Percentiles rank a stretch among this genome's conserved stretches.
Conservation (phyloP, 2,888 invertebrate species). For the Biston betularia region DNA sequence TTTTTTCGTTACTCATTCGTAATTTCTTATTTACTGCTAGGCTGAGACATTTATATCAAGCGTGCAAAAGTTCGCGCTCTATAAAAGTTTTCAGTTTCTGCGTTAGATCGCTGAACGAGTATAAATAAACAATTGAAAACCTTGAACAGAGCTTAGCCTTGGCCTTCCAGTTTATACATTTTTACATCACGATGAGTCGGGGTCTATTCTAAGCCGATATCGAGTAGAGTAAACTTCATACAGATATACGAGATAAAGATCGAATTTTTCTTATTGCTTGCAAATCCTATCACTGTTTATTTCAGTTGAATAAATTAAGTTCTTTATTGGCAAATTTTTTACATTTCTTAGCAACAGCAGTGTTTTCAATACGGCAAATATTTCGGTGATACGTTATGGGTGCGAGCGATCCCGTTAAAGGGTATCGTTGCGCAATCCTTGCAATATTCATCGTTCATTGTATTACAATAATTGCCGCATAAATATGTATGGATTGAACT, state of each 20-base stretch:
- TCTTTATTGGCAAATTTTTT: constrained; percentile 17
- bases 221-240: constrained; percentile 31
- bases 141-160: constrained; percentile 54
- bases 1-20: constrained; percentile 38
- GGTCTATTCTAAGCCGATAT: constrained; percentile 40
- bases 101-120: constrained; percentile 50
- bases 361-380: constrained; percentile 9
- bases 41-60: constrained; percentile 19
- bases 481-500: constrained; percentile 79
- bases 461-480: constrained; percentile 79
- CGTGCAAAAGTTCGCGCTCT: constrained; percentile 16
- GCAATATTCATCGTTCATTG: constrained; percentile 78
- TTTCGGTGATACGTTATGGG: constrained; percentile 29
- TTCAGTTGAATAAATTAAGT: constrained; percentile 5
- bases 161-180: constrained; percentile 53
- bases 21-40: constrained; percentile 33
- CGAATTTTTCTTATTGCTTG: constrained; percentile 27
- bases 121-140: constrained; percentile 47
- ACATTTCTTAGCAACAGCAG: neutral
- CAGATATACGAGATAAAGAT: constrained; percentile 28
- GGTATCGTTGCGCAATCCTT: constrained; percentile 64
- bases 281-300: constrained; percentile 16
- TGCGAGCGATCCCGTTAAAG: constrained; percentile 48
- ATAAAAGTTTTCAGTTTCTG: constrained; percentile 42
- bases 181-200: constrained; percentile 41